Evolutionary conservation across 2,113 vertebrate species (phyloP).

Genomic region (Cinclus mexicanus): DNA sequence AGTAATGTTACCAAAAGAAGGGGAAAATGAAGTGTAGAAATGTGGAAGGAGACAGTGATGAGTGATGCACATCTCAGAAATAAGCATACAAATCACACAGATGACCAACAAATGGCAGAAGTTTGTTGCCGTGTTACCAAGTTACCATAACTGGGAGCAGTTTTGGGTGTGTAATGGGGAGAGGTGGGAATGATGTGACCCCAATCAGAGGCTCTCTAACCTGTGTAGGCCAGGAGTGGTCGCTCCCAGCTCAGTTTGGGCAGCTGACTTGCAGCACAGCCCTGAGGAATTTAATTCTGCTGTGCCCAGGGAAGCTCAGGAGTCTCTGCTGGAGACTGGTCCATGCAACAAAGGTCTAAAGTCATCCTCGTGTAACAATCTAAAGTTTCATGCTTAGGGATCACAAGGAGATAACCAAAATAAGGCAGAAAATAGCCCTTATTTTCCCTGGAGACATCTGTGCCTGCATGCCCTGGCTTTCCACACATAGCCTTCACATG

Average conservation of each 20-base stretch:
- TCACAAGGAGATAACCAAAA: neutral
- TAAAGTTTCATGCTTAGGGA: neutral
- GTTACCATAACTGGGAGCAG: fast-evolving
- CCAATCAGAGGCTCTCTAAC: neutral
- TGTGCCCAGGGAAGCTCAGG: neutral
- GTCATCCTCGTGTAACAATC: neutral
- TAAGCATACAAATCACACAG: fast-evolving
- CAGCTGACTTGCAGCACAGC: neutral
- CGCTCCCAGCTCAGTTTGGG: neutral
- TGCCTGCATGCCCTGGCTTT: neutral
- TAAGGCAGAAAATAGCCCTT: neutral
- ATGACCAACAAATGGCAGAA: fast-evolving
- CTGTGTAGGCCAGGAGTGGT: neutral
- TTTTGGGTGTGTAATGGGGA: neutral
- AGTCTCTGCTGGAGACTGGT: neutral
- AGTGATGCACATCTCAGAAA: neutral
- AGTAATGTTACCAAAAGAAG: neutral
- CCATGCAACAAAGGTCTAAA: fast-evolving
- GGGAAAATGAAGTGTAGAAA: neutral
- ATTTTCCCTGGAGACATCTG: neutral
- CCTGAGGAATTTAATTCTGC: neutral
- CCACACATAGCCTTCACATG: neutral
- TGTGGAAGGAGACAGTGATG: neutral
- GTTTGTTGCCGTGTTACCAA: neutral
- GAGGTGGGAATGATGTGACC: neutral